Evolutionary conservation across 2,888 invertebrate species (phyloP).

Genomic region (Ennomos quercinarius): DNA sequence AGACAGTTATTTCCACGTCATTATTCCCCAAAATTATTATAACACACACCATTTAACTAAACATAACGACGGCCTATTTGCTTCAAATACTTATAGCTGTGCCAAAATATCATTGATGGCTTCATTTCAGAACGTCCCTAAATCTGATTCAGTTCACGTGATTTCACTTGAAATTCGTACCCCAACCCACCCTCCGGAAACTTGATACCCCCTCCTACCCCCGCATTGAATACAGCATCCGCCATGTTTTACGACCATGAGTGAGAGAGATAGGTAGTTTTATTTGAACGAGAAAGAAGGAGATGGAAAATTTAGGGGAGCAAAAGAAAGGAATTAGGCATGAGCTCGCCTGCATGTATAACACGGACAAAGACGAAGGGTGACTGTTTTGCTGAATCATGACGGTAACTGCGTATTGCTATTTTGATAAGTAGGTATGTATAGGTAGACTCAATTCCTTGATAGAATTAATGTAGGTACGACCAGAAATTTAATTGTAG

Average conservation of each 20-base stretch:
- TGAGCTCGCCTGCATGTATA: conserved; percentile 62
- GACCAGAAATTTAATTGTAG: background rate
- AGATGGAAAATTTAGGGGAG: conserved; percentile 55
- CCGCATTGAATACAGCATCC: conserved; percentile 70
- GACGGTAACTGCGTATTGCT: conserved; percentile 1
- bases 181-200: conserved; percentile 68
- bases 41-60: conserved; percentile 20
- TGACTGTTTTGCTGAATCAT: conserved; percentile 46
- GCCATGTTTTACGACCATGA: conserved; percentile 67
- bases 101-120: conserved; percentile 53
- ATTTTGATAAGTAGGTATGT: background rate
- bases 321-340: conserved; percentile 58
- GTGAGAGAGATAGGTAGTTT: conserved; percentile 44
- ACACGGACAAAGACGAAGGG: conserved; percentile 62
- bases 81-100: conserved; percentile 11
- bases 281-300: conserved; percentile 25
- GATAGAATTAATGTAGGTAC: too few relatives aligned
- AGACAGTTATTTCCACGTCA: conserved; percentile 11
- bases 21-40: conserved; percentile 10
- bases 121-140: conserved; percentile 55
- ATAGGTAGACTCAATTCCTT: too few relatives aligned
- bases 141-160: conserved; percentile 55
- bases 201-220: conserved; percentile 54
- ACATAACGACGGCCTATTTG: conserved; percentile 12
- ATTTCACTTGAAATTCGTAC: conserved; percentile 66